phyloP scores from a whole-genome alignment of 2,797 vertebrate genomes.

The Hippopotamyrus pictus region DNA sequence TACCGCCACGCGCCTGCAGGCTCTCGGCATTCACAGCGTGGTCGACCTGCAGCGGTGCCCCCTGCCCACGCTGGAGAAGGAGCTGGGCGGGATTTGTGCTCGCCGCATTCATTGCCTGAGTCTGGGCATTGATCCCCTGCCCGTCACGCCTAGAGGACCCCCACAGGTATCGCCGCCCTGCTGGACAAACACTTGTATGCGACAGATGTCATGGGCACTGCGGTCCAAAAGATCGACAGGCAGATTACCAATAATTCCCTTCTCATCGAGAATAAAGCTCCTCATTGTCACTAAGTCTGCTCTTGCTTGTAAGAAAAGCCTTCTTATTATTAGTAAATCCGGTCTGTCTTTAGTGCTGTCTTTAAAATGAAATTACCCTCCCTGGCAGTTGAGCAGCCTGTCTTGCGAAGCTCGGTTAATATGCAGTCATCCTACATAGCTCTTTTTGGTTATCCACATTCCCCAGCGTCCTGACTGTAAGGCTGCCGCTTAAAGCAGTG shows the following conservation, averaged over 20 bases:
- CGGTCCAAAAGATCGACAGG: background rate
- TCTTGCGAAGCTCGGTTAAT: background rate
- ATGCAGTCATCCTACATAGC: background rate
- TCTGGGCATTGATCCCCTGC: slow-evolving; percentile 69
- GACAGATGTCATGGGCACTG: background rate
- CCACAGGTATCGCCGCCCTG: slow-evolving; percentile 68
- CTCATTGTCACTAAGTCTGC: background rate
- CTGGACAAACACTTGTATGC: background rate
- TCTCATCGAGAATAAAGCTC: background rate
- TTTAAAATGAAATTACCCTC: background rate
- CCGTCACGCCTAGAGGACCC: slow-evolving; percentile 68
- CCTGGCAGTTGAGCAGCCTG: background rate
- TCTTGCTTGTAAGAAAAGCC: background rate
- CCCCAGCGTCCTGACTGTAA: background rate
- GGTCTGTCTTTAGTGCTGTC: background rate
- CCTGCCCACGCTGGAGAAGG: slow-evolving; percentile 56
- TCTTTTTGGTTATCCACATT: background rate
- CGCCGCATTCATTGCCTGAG: slow-evolving; percentile 73
- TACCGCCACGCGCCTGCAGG: slow-evolving; percentile 67
- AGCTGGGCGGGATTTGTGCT: slow-evolving; percentile 64
- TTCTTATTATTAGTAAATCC: background rate
- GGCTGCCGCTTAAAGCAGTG: background rate
- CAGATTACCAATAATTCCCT: background rate
- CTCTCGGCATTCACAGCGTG: slow-evolving; percentile 63
- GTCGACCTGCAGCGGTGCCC: slow-evolving; percentile 68